Base-by-base conservation (phyloP, 2,113 vertebrate species). In the Arvicanthis niloticus region DNA sequence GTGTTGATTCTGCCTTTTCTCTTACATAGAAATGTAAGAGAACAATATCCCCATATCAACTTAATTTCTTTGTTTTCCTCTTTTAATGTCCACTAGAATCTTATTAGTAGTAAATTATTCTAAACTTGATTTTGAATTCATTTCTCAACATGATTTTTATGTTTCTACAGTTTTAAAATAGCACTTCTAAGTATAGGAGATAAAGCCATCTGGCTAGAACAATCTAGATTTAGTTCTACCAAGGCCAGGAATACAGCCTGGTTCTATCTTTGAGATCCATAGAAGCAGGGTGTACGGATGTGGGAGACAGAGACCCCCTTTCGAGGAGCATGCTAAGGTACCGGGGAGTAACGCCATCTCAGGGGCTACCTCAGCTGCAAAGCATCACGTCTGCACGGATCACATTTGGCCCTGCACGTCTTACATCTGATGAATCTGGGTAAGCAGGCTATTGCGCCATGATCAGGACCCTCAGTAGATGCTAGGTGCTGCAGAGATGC, bases 81-180 rank as follows among this genome's bases (percentile, higher is more conserved):
- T 76, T 91, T 76, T 88, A 90, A 88, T 93, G 93, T 60, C 76
- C 72, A 91, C 11, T 91, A 34, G 31, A 93, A 67, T 80, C 72
- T 95, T 95, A 96, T 90, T 96, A 93, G 70, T 95, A 72, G 93
- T 95, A 95, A 97, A 91, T 97, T 60, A 93, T 96, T 97, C 96
- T 88, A 94, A 96, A 97, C n/a, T 96, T 75, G 67, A 76, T 95
- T 95, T 96, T 96, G n/a, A 75, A 91, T 91, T 93, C 40, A 95
- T 96, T 96, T 93, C 78, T 94, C 89, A 92, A 92, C 81, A 93
- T 5, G 60, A 92, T 97, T 90, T 93, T 53, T 65, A 73, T 85
- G 95, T 92, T 94, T 96, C 89, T 89, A 42, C 56, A 89, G 67
- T 89, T 96, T 78, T 89, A 89, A 96, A 95, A 89, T 91, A 95